Conservation (phyloP, 2,888 invertebrate species). For the Harpalus rubripes region DNA sequence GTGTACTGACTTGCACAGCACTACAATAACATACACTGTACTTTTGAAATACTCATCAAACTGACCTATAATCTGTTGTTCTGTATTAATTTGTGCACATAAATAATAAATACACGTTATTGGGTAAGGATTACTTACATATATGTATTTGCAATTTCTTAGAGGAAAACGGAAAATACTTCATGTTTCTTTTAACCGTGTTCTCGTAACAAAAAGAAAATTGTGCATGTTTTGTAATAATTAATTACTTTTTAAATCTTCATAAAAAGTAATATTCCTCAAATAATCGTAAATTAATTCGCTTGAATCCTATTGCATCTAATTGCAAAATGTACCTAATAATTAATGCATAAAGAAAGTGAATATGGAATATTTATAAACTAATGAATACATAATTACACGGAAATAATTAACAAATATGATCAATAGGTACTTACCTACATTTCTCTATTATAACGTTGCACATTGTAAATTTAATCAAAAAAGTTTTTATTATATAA, state of each 20-base stretch:
- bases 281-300: conserved; percentile 2
- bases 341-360: conserved; percentile 32
- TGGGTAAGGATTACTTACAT: no score
- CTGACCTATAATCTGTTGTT: no score
- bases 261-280: conserved; percentile 1
- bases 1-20: no score
- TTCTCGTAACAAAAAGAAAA: background rate
- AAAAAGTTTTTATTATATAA: background rate
- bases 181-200: background rate
- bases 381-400: conserved; percentile 21
- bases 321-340: conserved; percentile 22
- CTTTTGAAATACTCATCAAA: no score
- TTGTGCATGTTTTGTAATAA: background rate
- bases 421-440: background rate
- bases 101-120: no score
- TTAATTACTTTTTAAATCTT: background rate
- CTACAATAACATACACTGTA: no score
- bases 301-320: background rate
- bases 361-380: conserved; percentile 37
- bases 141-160: no score
- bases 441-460: background rate
- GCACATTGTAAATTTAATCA: background rate
- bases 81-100: no score
- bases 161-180: background rate
- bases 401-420: conserved; percentile 17